A percentile compares a stretch with the other conserved stretches of the same genome.
phyloP scores from a whole-genome alignment of 2,888 invertebrate species.

The Macrosiphum euphorbiae region DNA sequence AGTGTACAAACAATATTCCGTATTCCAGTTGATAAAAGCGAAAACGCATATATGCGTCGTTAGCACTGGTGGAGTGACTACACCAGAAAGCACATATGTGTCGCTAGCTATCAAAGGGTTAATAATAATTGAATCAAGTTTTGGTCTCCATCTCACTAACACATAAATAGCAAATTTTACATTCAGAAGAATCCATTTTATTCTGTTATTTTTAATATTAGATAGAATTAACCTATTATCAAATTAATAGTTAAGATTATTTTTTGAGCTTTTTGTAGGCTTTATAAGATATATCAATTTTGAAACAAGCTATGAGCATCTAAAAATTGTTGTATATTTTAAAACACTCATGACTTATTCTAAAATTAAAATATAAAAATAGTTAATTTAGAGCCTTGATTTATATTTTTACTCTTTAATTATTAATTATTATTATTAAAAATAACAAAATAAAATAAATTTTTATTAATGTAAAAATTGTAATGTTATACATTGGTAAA shows the following conservation, averaged over 20 bases:
- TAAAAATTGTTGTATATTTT: neutral
- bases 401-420: neutral
- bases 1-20: no score
- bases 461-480: neutral
- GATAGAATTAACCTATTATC: neutral
- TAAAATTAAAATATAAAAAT: neutral
- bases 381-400: neutral
- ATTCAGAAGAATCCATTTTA: neutral
- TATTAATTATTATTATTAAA: constrained; percentile 4
- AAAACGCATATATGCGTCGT: no score
- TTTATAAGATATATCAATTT: neutral
- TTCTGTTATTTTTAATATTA: constrained; percentile 7
- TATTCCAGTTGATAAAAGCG: no score
- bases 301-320: neutral
- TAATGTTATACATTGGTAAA: no score
- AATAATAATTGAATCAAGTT: neutral
- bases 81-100: no score
- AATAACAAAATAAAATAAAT: neutral
- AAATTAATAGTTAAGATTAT: neutral
- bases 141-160: neutral
- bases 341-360: neutral
- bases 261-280: neutral
- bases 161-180: neutral
- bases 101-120: no score
- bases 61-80: no score